These are phyloP conservation scores for Pluvialis apricaria DNA, from an alignment of 2,113 vertebrate species.

Conservation along the genomic window DNA sequence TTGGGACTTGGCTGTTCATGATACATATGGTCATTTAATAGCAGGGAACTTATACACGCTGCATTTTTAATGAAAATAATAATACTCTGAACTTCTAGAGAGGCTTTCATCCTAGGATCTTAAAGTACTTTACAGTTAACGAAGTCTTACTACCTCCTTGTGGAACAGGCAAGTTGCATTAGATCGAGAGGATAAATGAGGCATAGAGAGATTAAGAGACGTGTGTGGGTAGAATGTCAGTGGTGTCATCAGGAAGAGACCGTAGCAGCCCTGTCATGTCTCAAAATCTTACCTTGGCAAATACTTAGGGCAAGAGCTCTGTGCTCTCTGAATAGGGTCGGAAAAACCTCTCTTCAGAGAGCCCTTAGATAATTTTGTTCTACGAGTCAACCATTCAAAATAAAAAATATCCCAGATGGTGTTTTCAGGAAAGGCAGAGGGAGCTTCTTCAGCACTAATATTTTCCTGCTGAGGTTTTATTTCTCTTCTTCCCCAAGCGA, in stretches of 20 bases:
- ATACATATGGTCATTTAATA: not conserved
- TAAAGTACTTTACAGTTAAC: not conserved
- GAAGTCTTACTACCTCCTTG: not conserved
- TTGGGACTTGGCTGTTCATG: not conserved
- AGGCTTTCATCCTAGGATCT: not conserved
- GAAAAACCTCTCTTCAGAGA: not conserved
- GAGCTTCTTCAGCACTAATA: not conserved
- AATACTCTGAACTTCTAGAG: not conserved
- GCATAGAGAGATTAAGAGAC: not conserved
- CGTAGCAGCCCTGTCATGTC: not conserved
- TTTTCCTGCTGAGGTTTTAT: not conserved
- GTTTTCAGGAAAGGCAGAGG: conserved; percentile 4
- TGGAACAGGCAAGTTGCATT: not conserved
- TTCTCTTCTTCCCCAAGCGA: not conserved
- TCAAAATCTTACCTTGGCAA: not conserved
- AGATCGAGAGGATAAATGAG: not conserved
- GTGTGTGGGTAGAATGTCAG: not conserved
- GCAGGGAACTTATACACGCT: not conserved
- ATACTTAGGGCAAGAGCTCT: not conserved
- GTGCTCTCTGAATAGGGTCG: not conserved
- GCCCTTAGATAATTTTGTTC: not conserved
- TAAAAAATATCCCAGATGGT: conserved; percentile 7
- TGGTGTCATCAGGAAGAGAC: not conserved
- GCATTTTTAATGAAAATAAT: not conserved
- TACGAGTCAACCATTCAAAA: not conserved